Percentiles rank a stretch among this genome's conserved stretches.
Evolutionary conservation across 1,140 invertebrate species (phyloP).

Genomic region (Sitophilus oryzae): DNA sequence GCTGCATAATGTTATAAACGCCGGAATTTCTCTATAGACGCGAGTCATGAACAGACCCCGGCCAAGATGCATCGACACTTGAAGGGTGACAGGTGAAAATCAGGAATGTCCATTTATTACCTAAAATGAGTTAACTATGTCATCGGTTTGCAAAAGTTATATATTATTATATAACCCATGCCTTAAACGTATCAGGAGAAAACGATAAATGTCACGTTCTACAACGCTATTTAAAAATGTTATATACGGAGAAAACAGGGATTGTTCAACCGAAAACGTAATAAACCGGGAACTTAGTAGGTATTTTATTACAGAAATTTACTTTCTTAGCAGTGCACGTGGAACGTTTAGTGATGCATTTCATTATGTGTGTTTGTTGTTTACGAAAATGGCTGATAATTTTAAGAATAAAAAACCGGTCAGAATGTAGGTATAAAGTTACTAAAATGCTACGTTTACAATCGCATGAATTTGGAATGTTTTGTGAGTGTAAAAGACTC

Average conservation of each 20-base stretch:
- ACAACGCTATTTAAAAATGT: constrained; percentile 1
- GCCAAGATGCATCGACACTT: too few species aligned
- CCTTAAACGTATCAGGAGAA: background rate
- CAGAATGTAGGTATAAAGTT: constrained; percentile 7
- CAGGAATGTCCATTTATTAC: too few species aligned
- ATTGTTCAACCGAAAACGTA: constrained; percentile 1
- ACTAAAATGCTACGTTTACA: constrained; percentile 10
- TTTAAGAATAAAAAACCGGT: background rate
- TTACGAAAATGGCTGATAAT: background rate
- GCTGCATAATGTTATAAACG: too few species aligned
- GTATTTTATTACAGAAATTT: too few species aligned
- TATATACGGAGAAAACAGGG: constrained; percentile 3
- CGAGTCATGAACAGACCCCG: too few species aligned
- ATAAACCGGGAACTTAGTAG: constrained; percentile 1
- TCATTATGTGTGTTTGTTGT: background rate
- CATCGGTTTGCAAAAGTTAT: too few species aligned
- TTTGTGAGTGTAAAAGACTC: constrained; percentile 10
- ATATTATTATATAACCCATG: too few species aligned
- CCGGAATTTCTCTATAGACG: too few species aligned
- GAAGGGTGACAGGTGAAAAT: too few species aligned
- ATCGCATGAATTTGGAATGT: constrained; percentile 10
- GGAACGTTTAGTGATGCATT: background rate
- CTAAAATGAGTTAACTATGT: too few species aligned
- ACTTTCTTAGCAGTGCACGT: background rate
- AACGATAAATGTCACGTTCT: background rate